These are phyloP conservation scores for Epizoanthus fatuus DNA, from an alignment of 92 coral and sea anemone genomes.

Conservation along the genomic window DNA sequence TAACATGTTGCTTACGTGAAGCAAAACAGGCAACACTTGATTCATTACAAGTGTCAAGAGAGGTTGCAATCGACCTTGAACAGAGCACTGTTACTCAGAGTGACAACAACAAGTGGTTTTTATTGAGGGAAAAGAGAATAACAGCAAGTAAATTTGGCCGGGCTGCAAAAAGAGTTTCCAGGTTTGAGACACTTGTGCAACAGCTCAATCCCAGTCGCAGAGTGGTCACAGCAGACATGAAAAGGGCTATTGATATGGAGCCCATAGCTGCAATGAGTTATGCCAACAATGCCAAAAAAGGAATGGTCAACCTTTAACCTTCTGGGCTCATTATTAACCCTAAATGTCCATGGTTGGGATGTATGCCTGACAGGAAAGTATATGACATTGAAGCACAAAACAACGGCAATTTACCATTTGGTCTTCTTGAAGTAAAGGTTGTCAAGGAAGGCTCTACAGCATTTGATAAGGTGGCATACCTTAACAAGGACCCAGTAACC, in stretches of 20 bases:
- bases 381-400: slow-evolving; percentile 44
- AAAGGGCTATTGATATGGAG: slow-evolving; percentile 54
- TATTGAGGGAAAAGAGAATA: slow-evolving; percentile 46
- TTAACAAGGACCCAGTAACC: slow-evolving; percentile 26
- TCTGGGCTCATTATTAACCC: slow-evolving; percentile 63
- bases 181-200: slow-evolving; percentile 59
- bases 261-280: slow-evolving; percentile 51
- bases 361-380: slow-evolving; percentile 66
- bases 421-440: slow-evolving; percentile 67
- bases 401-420: slow-evolving; percentile 59
- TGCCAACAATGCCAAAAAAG: slow-evolving; percentile 52
- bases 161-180: slow-evolving; percentile 51
- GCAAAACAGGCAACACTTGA: slow-evolving; percentile 21
- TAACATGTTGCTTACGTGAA: slow-evolving; percentile 38
- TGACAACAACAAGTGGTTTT: slow-evolving; percentile 40
- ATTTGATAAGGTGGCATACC: slow-evolving; percentile 49
- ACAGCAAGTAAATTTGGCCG: slow-evolving; percentile 69
- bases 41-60: slow-evolving; percentile 29
- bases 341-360: slow-evolving; percentile 73
- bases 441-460: slow-evolving; percentile 64
- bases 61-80: slow-evolving; percentile 37
- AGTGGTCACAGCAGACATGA: slow-evolving; percentile 64
- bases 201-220: slow-evolving; percentile 61
- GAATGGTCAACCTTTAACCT: slow-evolving; percentile 54
- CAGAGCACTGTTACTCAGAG: slow-evolving; percentile 45